Percentiles rank a stretch among this genome's conserved stretches.
phyloP scores from a whole-genome alignment of 1,140 invertebrate species.

The Anastrepha obliqua region DNA sequence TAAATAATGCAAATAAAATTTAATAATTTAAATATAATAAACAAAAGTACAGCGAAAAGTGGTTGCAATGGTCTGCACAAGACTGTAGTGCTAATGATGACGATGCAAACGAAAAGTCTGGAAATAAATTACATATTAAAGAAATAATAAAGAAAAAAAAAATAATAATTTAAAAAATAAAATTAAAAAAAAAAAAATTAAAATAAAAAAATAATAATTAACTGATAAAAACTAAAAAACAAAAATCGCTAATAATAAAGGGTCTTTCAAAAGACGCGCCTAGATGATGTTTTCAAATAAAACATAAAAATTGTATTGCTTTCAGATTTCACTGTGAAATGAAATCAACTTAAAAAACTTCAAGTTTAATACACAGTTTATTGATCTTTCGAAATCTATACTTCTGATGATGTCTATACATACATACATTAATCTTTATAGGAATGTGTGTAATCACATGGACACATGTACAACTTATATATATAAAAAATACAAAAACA shows the following conservation, averaged over 20 bases:
- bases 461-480: slow-evolving; percentile 9
- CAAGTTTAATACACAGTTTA: not conserved
- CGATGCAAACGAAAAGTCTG: no score
- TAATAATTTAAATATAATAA: not conserved
- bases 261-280: no score
- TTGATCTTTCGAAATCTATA: not conserved
- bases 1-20: no score
- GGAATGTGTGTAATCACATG: not conserved
- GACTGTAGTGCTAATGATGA: no score
- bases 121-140: no score
- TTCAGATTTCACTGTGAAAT: no score
- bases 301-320: no score
- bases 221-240: not conserved
- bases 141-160: no score
- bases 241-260: not conserved
- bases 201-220: not conserved
- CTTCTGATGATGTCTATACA: not conserved
- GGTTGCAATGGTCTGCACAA: no score
- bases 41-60: not conserved
- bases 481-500: slow-evolving; percentile 15
- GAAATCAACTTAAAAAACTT: not conserved
- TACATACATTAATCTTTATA: not conserved
- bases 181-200: not conserved
- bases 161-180: not conserved
- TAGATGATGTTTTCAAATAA: no score